Base-by-base conservation (phyloP, 1,140 invertebrate species). In the Trigoniulus corallinus region DNA sequence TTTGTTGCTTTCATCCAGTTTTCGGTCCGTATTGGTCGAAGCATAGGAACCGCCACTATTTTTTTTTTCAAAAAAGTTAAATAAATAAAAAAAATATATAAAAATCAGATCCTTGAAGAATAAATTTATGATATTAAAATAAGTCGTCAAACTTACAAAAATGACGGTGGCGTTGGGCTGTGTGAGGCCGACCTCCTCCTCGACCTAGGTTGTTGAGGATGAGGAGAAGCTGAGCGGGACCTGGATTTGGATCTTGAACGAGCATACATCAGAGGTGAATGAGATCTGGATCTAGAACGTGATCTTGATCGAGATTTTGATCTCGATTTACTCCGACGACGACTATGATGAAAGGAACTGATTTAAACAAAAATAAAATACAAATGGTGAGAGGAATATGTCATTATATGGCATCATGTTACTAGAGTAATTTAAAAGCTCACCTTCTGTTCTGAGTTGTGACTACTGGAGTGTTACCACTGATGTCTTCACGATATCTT, bases 1-100 rank as follows among this genome's bases (percentile, higher is more conserved):
- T 67, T 94, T 95, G 67, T 96, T 97, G 25, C 77, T 81, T 57
- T 85, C 79, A 59, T 88, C 84, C 7, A 91, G 61, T 51, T 68
- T 65, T 49, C 62, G 63, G 58, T 79, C 76, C 52, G 71, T 45
- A 20, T 13, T 23, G 15, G 49, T 15, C 3, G 37, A 7, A 4
- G 20, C 22, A 41, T 40, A 50, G 13, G 20, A 24, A 39, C 3
- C 23, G n/a, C 27, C 27, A 23, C 52, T 47, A 34, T 34, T n/a
- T n/a, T n/a, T n/a, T n/a, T n/a, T 39, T 39, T 12, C 12, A 39
- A 39, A 39, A 18, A 39, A 13, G 37, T 13, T 39, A 39, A 39
- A 39, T 12, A 39, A 39, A 39, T n/a, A n/a, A n/a, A n/a, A n/a
- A n/a, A n/a, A 34, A 34, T 34, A 34, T 34, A 34, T 15, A 34